These are phyloP conservation scores for Chaetogeoica ovagalla DNA, from an alignment of 2,888 invertebrate genomes.

Conservation along the genomic window DNA sequence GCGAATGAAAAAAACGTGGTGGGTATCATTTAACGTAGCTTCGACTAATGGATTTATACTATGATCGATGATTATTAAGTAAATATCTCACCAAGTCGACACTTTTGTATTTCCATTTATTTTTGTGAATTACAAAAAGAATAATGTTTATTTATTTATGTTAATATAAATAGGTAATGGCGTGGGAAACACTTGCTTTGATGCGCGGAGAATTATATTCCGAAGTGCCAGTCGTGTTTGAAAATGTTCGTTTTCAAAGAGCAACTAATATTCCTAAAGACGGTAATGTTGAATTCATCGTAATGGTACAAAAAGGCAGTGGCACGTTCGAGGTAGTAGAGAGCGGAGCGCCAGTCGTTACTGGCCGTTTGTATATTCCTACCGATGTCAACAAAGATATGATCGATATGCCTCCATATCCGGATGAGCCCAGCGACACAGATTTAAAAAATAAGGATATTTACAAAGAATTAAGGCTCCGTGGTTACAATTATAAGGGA, in stretches of 20 bases:
- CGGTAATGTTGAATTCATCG: constrained; percentile 63
- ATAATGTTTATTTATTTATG: not conserved
- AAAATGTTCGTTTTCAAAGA: constrained; percentile 79
- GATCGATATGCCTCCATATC: constrained; percentile 61
- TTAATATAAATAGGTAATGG: constrained; percentile 62
- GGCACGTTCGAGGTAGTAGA: constrained; percentile 69
- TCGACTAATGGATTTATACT: no score
- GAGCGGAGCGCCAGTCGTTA: constrained; percentile 70
- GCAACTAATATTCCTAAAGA: constrained; percentile 79
- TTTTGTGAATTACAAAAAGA: not conserved
- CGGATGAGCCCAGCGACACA: constrained; percentile 61
- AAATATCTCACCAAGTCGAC: no score
- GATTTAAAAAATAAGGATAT: constrained; percentile 63
- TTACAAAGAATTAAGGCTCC: constrained; percentile 62
- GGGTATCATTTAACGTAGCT: no score
- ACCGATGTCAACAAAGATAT: constrained; percentile 64
- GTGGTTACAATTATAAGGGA: constrained; percentile 66
- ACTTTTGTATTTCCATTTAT: no score
- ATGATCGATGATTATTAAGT: no score
- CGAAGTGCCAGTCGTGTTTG: constrained; percentile 79
- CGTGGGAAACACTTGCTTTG: constrained; percentile 78
- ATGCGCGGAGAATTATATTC: constrained; percentile 69
- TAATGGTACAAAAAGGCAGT: constrained; percentile 67
- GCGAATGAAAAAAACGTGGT: no score
- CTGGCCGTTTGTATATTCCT: constrained; percentile 69